These are phyloP conservation scores for Tetrax tetrax DNA, from an alignment of 2,113 vertebrate genomes.

Conservation along the genomic window DNA sequence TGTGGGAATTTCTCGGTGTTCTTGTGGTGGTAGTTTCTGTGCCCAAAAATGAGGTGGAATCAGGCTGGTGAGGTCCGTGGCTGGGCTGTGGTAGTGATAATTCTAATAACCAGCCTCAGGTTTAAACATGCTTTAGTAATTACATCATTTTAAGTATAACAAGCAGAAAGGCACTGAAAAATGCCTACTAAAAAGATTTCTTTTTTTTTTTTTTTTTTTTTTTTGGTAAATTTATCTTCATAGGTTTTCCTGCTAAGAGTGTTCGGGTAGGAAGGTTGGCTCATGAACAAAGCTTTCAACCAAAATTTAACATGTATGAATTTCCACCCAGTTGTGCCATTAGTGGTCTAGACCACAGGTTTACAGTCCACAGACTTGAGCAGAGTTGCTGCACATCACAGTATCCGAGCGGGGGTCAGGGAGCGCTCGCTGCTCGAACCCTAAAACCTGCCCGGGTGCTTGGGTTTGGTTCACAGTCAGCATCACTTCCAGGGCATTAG, in stretches of 20 bases:
- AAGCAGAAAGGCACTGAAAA: background rate
- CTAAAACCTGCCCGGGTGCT: fast-evolving
- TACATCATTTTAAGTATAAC: background rate
- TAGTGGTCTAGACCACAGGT: background rate
- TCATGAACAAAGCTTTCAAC: background rate
- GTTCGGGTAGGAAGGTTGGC: background rate
- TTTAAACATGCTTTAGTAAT: background rate
- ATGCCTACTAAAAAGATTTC: background rate
- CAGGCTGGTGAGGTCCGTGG: background rate
- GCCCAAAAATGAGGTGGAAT: background rate
- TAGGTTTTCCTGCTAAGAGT: background rate
- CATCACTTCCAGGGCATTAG: fast-evolving
- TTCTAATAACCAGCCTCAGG: background rate
- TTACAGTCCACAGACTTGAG: fast-evolving
- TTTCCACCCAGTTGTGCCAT: background rate
- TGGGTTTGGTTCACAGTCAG: background rate
- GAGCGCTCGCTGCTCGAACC: fast-evolving
- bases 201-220: background rate
- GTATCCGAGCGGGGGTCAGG: background rate
- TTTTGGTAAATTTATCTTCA: fast-evolving
- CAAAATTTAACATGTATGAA: fast-evolving
- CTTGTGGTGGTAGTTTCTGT: fast-evolving
- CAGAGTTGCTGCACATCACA: background rate
- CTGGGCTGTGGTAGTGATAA: background rate
- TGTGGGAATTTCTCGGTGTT: background rate